Evolutionary conservation across 2,888 invertebrate species (phyloP), one percentile per base, ranked within the genome.

Genomic region (Andrena haemorrhoa): DNA sequence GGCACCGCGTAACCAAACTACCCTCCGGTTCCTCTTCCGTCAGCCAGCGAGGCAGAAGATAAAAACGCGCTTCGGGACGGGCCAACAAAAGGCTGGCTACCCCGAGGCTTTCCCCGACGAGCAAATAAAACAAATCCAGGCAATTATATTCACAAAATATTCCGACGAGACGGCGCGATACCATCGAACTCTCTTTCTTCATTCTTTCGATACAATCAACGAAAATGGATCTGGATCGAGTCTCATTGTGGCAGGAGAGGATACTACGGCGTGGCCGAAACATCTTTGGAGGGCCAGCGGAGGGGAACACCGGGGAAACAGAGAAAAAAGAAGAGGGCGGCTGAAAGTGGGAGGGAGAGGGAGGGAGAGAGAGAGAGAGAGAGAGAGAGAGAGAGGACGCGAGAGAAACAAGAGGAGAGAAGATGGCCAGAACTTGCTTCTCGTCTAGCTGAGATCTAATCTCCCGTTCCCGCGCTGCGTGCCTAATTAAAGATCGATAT

Each of bases 401-500:
- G 77, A 60, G 71, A 64, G 74, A 68, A 68, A 73, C 66, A 71
- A 75, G 53, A 41, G 26, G 60, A 65, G 75, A 79, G 86, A 87
- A 85, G 86, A 87, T 82, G 84, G 84, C 86, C 87, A 85, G 87
- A 87, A 86, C 89, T 88, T 86, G 86, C 84, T 81, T 89, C 89
- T 89, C 90, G 91, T 91, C 92, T 92, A 92, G 92, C 89, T 83
- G 63, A 86, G 92, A 93, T 93, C 91, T 92, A 93, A 93, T 93
- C 93, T 91, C 72, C 82, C 90, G 90, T 92, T 92, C 92, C 92
- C 91, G 92, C 92, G 92, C 92, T 93, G 93, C 93, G 93, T 93
- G 93, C 92, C 94, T 94, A 94, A 94, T 94, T 94, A 94, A 94
- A 94, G 94, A 94, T 94, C 93, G 90, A 94, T 94, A 94, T 94